phyloP scores from a whole-genome alignment of 1,140 invertebrate genomes.

The Harlomillsia oculata region DNA sequence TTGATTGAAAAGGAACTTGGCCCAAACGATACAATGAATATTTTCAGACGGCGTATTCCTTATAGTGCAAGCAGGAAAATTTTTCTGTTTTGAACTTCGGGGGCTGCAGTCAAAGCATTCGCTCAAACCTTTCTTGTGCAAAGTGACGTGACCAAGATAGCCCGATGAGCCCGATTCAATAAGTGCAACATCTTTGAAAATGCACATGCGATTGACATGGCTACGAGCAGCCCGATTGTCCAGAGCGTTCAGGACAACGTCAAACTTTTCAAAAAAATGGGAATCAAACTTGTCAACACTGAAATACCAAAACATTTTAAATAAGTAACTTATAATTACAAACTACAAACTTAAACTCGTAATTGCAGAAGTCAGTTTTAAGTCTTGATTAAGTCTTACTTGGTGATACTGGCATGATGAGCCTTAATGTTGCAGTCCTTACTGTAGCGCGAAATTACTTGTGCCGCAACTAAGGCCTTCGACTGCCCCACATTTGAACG shows the following conservation, averaged over 20 bases:
- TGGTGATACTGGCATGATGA: slow-evolving; percentile 87
- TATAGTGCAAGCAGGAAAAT: slow-evolving; percentile 96
- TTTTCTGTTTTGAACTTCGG: slow-evolving; percentile 80
- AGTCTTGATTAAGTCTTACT: slow-evolving; percentile 48
- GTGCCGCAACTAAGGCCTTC: slow-evolving; percentile 78
- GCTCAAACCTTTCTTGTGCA: slow-evolving; percentile 77
- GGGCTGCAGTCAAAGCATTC: slow-evolving; percentile 97
- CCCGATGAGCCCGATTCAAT: slow-evolving; percentile 96
- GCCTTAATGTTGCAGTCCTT: slow-evolving; percentile 76
- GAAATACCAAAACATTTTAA: slow-evolving; percentile 39
- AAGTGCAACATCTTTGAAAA: slow-evolving; percentile 84
- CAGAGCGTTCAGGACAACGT: slow-evolving; percentile 89
- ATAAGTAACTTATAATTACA: background rate
- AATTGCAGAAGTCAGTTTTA: background rate
- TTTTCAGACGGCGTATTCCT: slow-evolving; percentile 98
- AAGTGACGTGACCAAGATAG: slow-evolving; percentile 77
- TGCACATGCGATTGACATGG: slow-evolving; percentile 98
- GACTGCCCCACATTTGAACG: slow-evolving; percentile 96
- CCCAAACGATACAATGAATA: slow-evolving; percentile 99
- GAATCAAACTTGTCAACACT: slow-evolving; percentile 83
- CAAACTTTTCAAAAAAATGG: slow-evolving; percentile 85
- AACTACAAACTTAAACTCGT: background rate
- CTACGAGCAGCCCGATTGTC: slow-evolving; percentile 93
- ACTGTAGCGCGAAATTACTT: slow-evolving; percentile 80
- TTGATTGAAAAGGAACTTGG: slow-evolving; percentile 72